Conservation (phyloP, 2,113 vertebrate species). For the Rhinolophus sinicus region DNA sequence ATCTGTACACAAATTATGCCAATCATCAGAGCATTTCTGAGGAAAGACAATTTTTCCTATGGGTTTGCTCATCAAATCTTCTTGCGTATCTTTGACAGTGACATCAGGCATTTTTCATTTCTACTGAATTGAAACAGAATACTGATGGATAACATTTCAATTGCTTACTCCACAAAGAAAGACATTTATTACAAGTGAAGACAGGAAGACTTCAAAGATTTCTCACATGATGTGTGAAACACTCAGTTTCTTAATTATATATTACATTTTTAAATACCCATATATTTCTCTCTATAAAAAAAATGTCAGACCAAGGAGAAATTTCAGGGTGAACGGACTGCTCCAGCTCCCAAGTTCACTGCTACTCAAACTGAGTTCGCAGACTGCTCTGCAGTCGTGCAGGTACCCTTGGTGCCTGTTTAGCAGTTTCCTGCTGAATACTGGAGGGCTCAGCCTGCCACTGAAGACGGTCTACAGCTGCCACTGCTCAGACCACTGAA, state of each 20-base stretch:
- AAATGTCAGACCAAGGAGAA: background rate
- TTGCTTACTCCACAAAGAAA: conserved; percentile 27
- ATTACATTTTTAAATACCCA: conserved; percentile 46
- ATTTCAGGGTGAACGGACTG: no score
- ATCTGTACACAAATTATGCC: conserved; percentile 17
- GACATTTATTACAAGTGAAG: conserved; percentile 51
- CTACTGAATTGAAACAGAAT: conserved; percentile 41
- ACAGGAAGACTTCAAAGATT: conserved; percentile 40
- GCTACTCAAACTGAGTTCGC: no score
- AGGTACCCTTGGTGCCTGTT: no score
- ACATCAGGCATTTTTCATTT: conserved; percentile 68
- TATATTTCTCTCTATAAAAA: conserved; percentile 2
- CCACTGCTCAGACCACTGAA: no score
- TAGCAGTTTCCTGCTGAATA: no score
- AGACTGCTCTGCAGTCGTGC: no score
- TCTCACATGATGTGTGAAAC: background rate
- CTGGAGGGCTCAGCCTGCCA: no score
- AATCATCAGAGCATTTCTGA: conserved; percentile 55
- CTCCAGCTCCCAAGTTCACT: no score
- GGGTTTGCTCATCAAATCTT: conserved; percentile 52
- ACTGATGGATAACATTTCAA: conserved; percentile 57
- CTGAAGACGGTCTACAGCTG: no score
- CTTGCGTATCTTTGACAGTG: conserved; percentile 44
- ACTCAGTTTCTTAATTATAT: conserved; percentile 37
- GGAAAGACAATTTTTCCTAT: conserved; percentile 20